These are phyloP conservation scores for Bombus balteatus DNA, from an alignment of 1,140 invertebrate genomes.

Conservation along the genomic window DNA sequence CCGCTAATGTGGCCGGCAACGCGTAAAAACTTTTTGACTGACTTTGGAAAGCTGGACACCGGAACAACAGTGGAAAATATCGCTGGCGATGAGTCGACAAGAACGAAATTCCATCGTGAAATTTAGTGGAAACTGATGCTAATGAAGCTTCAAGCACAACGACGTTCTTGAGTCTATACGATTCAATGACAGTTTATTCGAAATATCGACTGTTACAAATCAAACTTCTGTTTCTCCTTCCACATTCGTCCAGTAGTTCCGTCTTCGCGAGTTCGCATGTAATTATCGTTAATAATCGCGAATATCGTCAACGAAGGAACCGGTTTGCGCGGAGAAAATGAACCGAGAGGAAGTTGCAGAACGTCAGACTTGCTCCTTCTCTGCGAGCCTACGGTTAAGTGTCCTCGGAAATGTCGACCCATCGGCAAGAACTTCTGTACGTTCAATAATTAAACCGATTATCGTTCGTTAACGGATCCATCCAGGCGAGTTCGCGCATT, in stretches of 20 bases:
- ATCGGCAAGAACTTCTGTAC: conserved; percentile 18
- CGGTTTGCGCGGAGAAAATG: background rate
- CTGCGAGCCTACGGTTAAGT: background rate
- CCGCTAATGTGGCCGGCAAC: background rate
- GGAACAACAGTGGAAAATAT: background rate
- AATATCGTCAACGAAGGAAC: conserved; percentile 16
- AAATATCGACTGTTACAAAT: background rate
- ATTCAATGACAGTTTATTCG: no score
- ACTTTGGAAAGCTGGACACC: background rate
- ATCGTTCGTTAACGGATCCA: background rate
- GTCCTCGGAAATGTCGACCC: background rate
- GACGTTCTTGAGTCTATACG: background rate
- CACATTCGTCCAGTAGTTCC: background rate
- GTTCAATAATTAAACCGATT: conserved; percentile 32
- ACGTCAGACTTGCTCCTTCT: background rate
- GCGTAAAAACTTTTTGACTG: background rate
- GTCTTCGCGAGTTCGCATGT: background rate
- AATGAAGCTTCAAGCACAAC: background rate
- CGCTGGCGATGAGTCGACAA: background rate
- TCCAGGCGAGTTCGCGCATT: background rate
- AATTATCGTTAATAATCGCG: background rate
- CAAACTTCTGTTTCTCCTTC: background rate
- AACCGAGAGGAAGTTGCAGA: no score
- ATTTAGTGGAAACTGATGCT: background rate
- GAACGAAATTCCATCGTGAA: background rate